Base-by-base conservation (phyloP, 1,140 invertebrate genomes). In the Drosophila oshimai region DNA sequence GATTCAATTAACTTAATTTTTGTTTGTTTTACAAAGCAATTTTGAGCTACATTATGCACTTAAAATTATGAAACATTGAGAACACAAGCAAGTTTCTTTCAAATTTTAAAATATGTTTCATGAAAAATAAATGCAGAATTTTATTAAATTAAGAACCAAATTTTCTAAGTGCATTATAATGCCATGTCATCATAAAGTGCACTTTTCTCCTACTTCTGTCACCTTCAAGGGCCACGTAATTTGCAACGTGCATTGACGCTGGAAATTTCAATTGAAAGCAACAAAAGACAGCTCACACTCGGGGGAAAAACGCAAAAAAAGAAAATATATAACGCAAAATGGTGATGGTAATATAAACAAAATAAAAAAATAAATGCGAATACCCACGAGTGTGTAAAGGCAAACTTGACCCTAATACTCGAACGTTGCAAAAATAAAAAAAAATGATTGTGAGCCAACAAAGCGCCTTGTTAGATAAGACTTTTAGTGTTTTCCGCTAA, bases 191-290 rank as follows among this genome's bases (percentile, higher is more conserved):
- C 76, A 80, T 37, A 60, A 75, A 70, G 60, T 79, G 75, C 76
- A 74, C 50, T 78, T 50, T 41, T 57, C 13, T 26, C 36, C 28
- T 17, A 44, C 54, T 75, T 49, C 53, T 70, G 64, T 74, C 70
- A 79, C 75, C 70, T 79, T 79, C 76, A 80, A 80, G 64, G 57
- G 76, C 76, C 76, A 79, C 76, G 76, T 79, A 79, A 65, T 75
- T 80, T 75, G 71, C 76, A 80, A 68, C 62, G 76, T 80, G 76
- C 70, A 79, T 57, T 74, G 75, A 70, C 69, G 76, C 53, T 64
- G 36, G 36, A 80, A 71, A 70, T 74, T 80, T 71, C 45, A 80
- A 80, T 71, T 75, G 76, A 80, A 79, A 69, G 41, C 71, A 31
- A 22, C 39, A 50, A 73, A 29, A 28, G 22, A 24, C 36, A 33